Evolutionary conservation across 2,888 invertebrate species (phyloP).

Genomic region (Trachelus iudaicus): DNA sequence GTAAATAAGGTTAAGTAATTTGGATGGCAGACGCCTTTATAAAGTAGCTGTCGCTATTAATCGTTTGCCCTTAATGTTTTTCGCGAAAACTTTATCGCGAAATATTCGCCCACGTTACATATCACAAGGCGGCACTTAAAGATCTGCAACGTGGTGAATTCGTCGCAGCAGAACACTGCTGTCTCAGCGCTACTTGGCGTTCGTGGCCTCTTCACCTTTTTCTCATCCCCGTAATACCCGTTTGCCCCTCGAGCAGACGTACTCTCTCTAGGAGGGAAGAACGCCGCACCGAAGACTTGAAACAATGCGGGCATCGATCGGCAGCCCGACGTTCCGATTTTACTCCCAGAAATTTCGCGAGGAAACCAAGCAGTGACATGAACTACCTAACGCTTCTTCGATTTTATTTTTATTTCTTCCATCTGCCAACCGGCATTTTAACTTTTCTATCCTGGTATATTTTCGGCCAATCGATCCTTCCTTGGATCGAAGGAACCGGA

Average conservation of each 20-base stretch:
- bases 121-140: slow-evolving; percentile 49
- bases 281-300: slow-evolving; percentile 24
- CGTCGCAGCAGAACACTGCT: slow-evolving; percentile 34
- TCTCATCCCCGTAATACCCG: slow-evolving; percentile 21
- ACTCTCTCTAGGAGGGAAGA: slow-evolving; percentile 10
- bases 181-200: slow-evolving; percentile 40
- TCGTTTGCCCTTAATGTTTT: not conserved
- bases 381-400: not conserved
- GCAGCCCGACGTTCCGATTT: not conserved
- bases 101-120: slow-evolving; percentile 22
- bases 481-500: not conserved
- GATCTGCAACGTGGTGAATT: slow-evolving; percentile 54
- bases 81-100: not conserved
- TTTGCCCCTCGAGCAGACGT: slow-evolving; percentile 9
- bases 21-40: not conserved
- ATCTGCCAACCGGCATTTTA: slow-evolving; percentile 2
- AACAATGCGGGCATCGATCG: slow-evolving; percentile 47
- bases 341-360: not conserved
- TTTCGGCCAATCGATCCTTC: slow-evolving; percentile 1
- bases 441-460: slow-evolving; percentile 4
- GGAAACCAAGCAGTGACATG: not conserved
- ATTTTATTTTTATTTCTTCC: slow-evolving; percentile 20
- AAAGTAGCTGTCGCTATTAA: not conserved
- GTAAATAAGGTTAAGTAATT: not conserved
- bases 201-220: slow-evolving; percentile 25